Evolutionary conservation across 2,888 invertebrate species (phyloP).

Genomic region (Periphyllus acericola): DNA sequence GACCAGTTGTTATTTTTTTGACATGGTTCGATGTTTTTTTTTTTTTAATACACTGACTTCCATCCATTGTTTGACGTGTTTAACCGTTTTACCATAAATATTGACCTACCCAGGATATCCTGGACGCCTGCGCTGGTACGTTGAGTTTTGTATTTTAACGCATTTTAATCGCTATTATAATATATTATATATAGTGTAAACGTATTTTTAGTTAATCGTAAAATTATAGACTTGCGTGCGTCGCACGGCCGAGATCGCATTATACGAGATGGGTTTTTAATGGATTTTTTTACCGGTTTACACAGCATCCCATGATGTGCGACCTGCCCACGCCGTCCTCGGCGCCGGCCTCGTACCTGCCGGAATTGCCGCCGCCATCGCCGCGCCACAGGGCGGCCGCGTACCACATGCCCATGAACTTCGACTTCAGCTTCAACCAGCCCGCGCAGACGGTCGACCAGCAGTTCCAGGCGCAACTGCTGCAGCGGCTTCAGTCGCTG

Average conservation of each 20-base stretch:
- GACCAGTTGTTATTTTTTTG: neutral
- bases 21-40: conserved; percentile 31
- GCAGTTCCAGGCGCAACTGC: conserved; percentile 61
- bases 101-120: conserved; percentile 55
- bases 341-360: conserved; percentile 60
- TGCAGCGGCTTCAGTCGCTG: conserved; percentile 58
- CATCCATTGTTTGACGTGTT: conserved; percentile 38
- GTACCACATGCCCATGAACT: conserved; percentile 50
- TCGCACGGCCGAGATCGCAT: too few relatives aligned
- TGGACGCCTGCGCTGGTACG: conserved; percentile 50
- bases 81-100: conserved; percentile 51
- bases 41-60: neutral
- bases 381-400: conserved; percentile 29
- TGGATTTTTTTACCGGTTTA: neutral
- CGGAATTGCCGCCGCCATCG: conserved; percentile 60
- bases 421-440: conserved; percentile 50
- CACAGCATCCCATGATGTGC: conserved; percentile 59
- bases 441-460: conserved; percentile 47
- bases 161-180: conserved; percentile 16
- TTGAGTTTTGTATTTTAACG: conserved; percentile 57
- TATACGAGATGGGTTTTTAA: too few relatives aligned
- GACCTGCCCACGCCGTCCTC: conserved; percentile 63
- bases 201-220: too few relatives aligned
- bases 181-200: neutral
- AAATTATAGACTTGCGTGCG: too few relatives aligned